Evolutionary conservation across 2,888 invertebrate species (phyloP), one percentile per base, ranked within the genome.

Genomic region (Periphyllus acericola): DNA sequence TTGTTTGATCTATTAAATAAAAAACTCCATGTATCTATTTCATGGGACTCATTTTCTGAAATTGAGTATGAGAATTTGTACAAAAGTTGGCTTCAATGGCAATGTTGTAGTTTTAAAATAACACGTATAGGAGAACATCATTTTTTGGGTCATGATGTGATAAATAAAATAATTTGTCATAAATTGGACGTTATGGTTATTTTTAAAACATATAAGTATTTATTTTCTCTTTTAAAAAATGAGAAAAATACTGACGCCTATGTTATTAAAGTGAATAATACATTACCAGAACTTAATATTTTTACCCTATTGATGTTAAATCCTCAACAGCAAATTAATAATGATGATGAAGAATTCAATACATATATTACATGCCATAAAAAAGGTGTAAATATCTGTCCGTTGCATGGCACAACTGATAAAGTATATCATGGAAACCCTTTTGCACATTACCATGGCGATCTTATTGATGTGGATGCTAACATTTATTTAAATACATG

Each of bases 61-160:
- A 11, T n/a, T 34, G 46, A 85, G 6, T 87, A 66, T 87, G 87
- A 75, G 14, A 17, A 0, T 0, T 19, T 81, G 19, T 87, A 74
- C 66, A 75, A 87, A 66, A 19, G 25, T 19, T 87, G 87, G 87
- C 11, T 75, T 32, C 19, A 74, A 46, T 87, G 87, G 87, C 80
- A 87, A 66, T n/a, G 9, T 60, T 21, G 29, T 80, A 21, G 25
- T 80, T 66, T 75, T 66, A 87, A 66, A 9, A 1, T 46, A n/a
- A 25, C 46, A 32, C 11, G 1, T 29, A 60, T 87, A 40, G 80
- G 29, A 9, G 21, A 81, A 75, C 29, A 75, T 5, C 0, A 80
- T 81, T 75, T 87, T 60, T 32, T 87, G 25, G 40, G 46, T 46
- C n/a, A 11, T 52, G 21, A 68, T 32, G n/a, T 34, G 5, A 52